These are phyloP conservation scores for Athene noctua DNA, from an alignment of 2,113 vertebrate species.

Conservation along the genomic window DNA sequence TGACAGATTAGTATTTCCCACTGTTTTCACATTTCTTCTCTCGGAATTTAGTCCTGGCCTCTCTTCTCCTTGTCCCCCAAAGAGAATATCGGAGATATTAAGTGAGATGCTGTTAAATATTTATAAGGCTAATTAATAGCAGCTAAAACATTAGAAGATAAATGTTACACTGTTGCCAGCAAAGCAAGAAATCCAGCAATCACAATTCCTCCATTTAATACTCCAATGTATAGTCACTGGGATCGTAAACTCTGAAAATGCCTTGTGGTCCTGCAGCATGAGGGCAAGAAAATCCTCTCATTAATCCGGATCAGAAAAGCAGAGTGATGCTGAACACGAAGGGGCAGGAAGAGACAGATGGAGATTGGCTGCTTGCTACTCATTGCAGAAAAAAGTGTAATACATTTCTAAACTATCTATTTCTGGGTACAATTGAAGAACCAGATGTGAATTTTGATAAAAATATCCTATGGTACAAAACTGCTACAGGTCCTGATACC, in stretches of 20 bases:
- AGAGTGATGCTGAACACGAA: neutral
- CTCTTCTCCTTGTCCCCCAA: neutral
- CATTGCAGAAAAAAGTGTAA: neutral
- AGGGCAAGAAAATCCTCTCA: slow-evolving; percentile 29
- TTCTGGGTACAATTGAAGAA: neutral
- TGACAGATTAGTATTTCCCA: neutral
- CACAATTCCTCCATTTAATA: neutral
- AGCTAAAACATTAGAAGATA: neutral
- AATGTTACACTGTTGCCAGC: neutral
- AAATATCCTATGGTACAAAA: neutral
- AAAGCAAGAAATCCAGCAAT: neutral
- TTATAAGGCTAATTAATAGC: neutral
- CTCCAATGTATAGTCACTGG: neutral
- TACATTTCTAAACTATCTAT: neutral
- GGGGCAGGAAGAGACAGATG: slow-evolving; percentile 10
- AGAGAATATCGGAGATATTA: neutral
- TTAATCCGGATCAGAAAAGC: neutral
- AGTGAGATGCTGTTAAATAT: neutral
- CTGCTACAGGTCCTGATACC: neutral
- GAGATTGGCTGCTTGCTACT: neutral
- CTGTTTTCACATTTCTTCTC: neutral
- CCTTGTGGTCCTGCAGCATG: neutral
- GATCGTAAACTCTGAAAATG: neutral
- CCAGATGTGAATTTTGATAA: neutral
- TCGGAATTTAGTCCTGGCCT: neutral